Conservation (phyloP, 2,113 vertebrate genomes). For the Cyanoramphus novaezelandiae region DNA sequence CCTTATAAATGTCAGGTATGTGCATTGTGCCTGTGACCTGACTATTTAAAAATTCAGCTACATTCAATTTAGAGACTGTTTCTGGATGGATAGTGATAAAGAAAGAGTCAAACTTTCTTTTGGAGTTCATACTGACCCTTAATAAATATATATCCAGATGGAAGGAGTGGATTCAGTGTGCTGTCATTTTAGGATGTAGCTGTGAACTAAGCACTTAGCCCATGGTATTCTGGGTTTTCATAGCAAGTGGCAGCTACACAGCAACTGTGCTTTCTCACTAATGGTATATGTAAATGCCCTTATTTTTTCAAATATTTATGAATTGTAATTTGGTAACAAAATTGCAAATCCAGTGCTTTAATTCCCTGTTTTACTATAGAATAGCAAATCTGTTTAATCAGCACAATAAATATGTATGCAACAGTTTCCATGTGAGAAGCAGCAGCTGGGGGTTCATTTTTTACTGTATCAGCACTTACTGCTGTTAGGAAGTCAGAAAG, state of each 20-base stretch:
- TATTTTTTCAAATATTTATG: constrained; percentile 20
- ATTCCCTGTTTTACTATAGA: neutral
- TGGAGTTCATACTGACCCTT: constrained; percentile 17
- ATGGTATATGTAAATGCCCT: neutral
- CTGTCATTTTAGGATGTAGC: neutral
- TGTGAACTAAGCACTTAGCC: neutral
- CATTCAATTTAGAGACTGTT: neutral
- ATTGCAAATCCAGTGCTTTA: neutral
- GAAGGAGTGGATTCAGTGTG: neutral
- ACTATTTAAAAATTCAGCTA: neutral
- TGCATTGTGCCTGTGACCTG: constrained; percentile 12
- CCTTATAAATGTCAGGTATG: neutral
- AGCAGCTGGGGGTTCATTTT: neutral
- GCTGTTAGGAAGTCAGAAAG: neutral
- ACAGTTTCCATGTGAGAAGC: neutral
- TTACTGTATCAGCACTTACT: neutral
- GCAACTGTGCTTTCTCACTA: neutral
- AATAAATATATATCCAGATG: constrained; percentile 31
- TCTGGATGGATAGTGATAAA: neutral
- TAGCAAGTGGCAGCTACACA: neutral
- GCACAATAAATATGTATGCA: neutral
- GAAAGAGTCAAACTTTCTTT: neutral
- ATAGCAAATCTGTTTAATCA: constrained; percentile 4
- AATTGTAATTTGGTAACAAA: neutral
- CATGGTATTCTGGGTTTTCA: neutral